Percentiles rank a stretch among this genome's conserved stretches.
Evolutionary conservation across 2,797 vertebrate genomes (phyloP).

Genomic region (Channa striata): DNA sequence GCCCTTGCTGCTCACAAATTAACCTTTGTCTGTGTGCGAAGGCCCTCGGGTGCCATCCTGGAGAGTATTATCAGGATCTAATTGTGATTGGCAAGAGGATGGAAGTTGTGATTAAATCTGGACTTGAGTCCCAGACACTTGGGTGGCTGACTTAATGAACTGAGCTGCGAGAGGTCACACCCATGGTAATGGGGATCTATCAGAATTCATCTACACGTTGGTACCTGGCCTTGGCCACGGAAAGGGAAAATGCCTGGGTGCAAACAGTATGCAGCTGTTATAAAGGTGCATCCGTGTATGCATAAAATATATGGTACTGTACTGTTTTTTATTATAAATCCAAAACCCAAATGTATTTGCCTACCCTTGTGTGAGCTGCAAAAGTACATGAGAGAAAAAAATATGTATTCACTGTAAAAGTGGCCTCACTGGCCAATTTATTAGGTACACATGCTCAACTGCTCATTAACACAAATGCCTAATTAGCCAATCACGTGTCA

Average conservation of each 20-base stretch:
- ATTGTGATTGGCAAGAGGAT: slow-evolving; percentile 84
- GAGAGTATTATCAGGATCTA: slow-evolving; percentile 75
- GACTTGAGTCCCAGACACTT: slow-evolving; percentile 72
- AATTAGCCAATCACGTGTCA: no score
- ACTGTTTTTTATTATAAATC: no score
- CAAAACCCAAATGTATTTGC: no score
- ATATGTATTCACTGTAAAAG: no score
- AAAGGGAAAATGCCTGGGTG: slow-evolving; percentile 24
- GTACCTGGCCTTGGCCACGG: slow-evolving; percentile 35
- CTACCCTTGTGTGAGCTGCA: no score
- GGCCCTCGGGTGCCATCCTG: slow-evolving; percentile 67
- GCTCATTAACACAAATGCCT: no score
- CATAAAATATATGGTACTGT: no score
- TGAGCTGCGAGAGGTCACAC: slow-evolving; percentile 78
- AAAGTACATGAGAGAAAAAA: no score
- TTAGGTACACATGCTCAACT: no score
- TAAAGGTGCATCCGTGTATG: no score
- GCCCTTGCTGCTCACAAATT: slow-evolving; percentile 79
- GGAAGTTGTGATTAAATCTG: slow-evolving; percentile 83
- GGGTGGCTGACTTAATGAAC: slow-evolving; percentile 82
- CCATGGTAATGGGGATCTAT: slow-evolving; percentile 81
- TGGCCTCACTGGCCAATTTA: no score
- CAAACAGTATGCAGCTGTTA: not conserved
- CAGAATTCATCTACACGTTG: slow-evolving; percentile 66
- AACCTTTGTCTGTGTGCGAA: slow-evolving; percentile 76